Conservation (phyloP, 2,797 vertebrate species). For the Cyclura pinguis region DNA sequence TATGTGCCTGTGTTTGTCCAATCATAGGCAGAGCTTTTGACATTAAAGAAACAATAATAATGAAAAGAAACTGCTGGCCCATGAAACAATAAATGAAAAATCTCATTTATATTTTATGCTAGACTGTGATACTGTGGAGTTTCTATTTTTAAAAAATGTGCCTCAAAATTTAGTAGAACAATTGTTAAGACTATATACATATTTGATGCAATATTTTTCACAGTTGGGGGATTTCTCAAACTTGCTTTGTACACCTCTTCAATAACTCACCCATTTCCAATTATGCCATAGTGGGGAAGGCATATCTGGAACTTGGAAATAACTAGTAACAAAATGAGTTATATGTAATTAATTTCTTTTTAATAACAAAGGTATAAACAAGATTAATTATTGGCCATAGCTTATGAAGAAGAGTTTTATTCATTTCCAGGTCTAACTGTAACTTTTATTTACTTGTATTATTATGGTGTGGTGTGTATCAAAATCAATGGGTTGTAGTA, state of each 20-base stretch:
- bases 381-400: no score
- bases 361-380: no score
- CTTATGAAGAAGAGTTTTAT: no score
- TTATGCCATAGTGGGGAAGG: neutral
- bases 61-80: slow-evolving; percentile 12
- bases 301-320: neutral
- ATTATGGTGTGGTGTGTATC: no score
- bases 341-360: no score
- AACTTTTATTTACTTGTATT: no score
- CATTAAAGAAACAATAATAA: neutral
- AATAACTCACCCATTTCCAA: neutral
- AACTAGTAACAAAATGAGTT: no score
- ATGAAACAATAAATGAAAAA: slow-evolving; percentile 36
- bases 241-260: neutral
- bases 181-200: neutral
- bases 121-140: slow-evolving; percentile 27
- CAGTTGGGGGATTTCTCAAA: neutral
- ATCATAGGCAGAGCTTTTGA: slow-evolving; percentile 25
- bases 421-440: no score
- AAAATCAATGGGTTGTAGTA: no score
- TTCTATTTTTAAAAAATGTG: neutral
- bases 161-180: neutral
- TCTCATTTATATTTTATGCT: slow-evolving; percentile 22
- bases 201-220: neutral
- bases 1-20: slow-evolving; percentile 36